Conservation (phyloP, 2,797 vertebrate species). For the Dicrostonyx torquatus region DNA sequence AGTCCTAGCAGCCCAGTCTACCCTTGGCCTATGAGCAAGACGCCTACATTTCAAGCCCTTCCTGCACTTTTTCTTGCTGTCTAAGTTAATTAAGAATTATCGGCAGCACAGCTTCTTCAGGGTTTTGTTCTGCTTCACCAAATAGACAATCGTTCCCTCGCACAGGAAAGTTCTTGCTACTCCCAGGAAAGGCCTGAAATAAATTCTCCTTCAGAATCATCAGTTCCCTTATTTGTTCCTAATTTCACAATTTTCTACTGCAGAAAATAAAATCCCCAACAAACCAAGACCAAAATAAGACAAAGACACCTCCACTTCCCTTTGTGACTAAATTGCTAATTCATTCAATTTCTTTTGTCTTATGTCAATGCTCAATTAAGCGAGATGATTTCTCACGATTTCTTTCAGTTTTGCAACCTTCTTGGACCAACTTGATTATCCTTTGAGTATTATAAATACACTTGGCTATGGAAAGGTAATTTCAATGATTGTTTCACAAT, state of each 20-base stretch:
- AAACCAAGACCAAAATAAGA: not conserved
- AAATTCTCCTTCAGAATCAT: conserved; percentile 51
- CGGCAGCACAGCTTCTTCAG: conserved; percentile 41
- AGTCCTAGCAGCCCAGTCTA: not conserved
- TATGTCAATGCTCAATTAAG: conserved; percentile 66
- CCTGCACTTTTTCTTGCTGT: conserved; percentile 37
- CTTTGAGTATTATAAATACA: conserved; percentile 59
- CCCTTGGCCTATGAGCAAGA: conserved; percentile 15
- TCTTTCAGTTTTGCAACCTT: conserved; percentile 59
- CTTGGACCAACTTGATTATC: conserved; percentile 66
- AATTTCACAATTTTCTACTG: not conserved
- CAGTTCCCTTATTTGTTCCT: conserved; percentile 37
- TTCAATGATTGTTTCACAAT: conserved; percentile 55
- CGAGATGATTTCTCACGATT: conserved; percentile 53
- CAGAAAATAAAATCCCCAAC: not conserved
- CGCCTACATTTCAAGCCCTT: not conserved
- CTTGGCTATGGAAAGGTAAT: conserved; percentile 58
- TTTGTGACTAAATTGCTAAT: conserved; percentile 55
- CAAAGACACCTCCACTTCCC: not conserved
- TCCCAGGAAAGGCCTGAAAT: conserved; percentile 57
- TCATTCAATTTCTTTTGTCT: conserved; percentile 55
- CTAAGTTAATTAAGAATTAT: conserved; percentile 72
- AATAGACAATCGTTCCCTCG: conserved; percentile 20
- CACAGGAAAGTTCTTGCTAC: conserved; percentile 16
- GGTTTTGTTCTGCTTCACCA: conserved; percentile 62